These are phyloP conservation scores for Denticeps clupeoides DNA, from an alignment of 2,797 vertebrate species.

Conservation along the genomic window DNA sequence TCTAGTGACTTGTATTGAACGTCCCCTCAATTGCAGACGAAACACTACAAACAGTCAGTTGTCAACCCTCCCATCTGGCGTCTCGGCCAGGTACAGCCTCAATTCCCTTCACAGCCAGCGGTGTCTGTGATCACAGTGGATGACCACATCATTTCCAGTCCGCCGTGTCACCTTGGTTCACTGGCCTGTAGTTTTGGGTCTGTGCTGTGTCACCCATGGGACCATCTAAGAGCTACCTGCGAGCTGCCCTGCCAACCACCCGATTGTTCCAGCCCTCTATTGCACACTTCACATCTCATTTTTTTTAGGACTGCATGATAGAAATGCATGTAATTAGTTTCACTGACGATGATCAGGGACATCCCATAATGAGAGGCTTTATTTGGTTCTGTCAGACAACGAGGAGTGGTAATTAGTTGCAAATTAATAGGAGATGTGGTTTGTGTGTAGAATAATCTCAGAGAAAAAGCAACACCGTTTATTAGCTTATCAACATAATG, in stretches of 20 bases:
- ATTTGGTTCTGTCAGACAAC: constrained; percentile 36
- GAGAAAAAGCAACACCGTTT: constrained; percentile 3
- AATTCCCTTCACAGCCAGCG: too few relatives aligned
- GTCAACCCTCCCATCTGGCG: too few relatives aligned
- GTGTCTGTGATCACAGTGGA: too few relatives aligned
- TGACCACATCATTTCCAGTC: too few relatives aligned
- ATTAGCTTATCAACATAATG: background rate
- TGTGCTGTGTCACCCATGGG: too few relatives aligned
- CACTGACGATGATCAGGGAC: constrained; percentile 45
- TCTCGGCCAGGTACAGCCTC: too few relatives aligned
- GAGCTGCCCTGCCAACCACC: constrained; percentile 6
- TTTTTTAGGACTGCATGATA: constrained; percentile 47
- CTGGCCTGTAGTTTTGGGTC: too few relatives aligned
- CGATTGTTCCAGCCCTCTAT: constrained; percentile 1
- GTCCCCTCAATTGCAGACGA: too few relatives aligned
- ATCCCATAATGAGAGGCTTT: constrained; percentile 35
- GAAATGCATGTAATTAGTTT: constrained; percentile 47
- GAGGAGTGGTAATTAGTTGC: constrained; percentile 45
- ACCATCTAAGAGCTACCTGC: too few relatives aligned
- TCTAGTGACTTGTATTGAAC: too few relatives aligned
- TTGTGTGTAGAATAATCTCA: constrained; percentile 28
- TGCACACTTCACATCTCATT: constrained; percentile 12
- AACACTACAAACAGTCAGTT: too few relatives aligned
- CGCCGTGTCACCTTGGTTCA: too few relatives aligned
- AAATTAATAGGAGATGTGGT: constrained; percentile 33